These are phyloP conservation scores for Acholoe squamosa DNA, from an alignment of 2,888 invertebrate species.

Conservation along the genomic window DNA sequence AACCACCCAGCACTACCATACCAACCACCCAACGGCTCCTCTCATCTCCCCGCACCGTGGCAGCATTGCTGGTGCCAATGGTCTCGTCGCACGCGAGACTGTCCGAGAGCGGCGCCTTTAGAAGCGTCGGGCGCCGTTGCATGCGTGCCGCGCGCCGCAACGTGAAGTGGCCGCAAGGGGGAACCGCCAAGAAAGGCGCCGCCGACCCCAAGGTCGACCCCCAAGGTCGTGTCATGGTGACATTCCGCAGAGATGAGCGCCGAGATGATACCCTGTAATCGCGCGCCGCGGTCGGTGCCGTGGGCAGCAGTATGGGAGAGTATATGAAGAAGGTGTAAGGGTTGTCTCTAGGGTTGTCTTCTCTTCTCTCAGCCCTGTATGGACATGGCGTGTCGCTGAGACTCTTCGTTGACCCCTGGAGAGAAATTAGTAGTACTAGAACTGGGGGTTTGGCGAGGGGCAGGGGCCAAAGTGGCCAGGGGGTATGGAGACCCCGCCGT, in stretches of 20 bases:
- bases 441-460: neutral
- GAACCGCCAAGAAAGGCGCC: slow-evolving; percentile 25
- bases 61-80: neutral
- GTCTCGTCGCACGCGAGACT: slow-evolving; percentile 35
- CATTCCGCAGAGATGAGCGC: slow-evolving; percentile 25
- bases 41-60: neutral
- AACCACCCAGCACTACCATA: neutral
- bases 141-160: neutral
- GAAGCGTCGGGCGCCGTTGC: slow-evolving; percentile 48
- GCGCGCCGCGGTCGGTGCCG: neutral
- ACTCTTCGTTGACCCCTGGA: too few species aligned
- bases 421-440: too few species aligned
- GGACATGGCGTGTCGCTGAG: too few species aligned
- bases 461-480: neutral
- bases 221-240: slow-evolving; percentile 32
- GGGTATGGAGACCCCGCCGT: neutral
- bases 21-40: slow-evolving; percentile 27
- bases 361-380: too few species aligned
- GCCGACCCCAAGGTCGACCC: slow-evolving; percentile 22
- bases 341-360: too few species aligned
- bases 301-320: neutral
- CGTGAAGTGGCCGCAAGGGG: slow-evolving; percentile 40
- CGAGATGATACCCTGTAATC: slow-evolving; percentile 37
- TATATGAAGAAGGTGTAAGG: too few species aligned
- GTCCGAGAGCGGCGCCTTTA: slow-evolving; percentile 23